Evolutionary conservation across 2,888 invertebrate genomes (phyloP).

Genomic region (Laspeyria flexula): DNA sequence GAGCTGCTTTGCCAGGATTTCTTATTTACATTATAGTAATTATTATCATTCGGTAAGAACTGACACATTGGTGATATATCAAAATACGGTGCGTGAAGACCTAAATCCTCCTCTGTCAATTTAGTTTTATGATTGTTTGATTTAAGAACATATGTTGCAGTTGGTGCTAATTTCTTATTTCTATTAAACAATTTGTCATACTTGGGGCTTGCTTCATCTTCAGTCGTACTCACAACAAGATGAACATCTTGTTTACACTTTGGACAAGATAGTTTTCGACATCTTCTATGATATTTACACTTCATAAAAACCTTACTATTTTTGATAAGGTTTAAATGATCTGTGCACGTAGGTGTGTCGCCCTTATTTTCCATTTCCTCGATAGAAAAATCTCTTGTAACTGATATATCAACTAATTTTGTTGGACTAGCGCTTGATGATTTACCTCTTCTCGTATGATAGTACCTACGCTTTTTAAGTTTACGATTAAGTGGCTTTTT

Average conservation of each 20-base stretch:
- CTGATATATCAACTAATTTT: constrained; percentile 30
- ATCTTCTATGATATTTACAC: constrained; percentile 47
- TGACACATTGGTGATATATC: constrained; percentile 73
- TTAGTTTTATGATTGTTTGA: constrained; percentile 38
- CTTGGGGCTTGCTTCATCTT: constrained; percentile 60
- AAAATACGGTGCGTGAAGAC: constrained; percentile 68
- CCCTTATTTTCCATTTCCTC: too few relatives aligned
- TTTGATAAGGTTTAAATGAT: constrained; percentile 30
- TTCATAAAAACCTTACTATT: constrained; percentile 32
- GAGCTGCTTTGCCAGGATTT: constrained; percentile 50
- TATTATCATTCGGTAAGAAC: constrained; percentile 62
- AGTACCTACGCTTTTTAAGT: constrained; percentile 42
- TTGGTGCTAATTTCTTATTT: constrained; percentile 48
- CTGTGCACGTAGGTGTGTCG: constrained; percentile 12
- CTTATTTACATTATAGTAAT: constrained; percentile 42
- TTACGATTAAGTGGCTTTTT: constrained; percentile 20
- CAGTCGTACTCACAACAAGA: constrained; percentile 55
- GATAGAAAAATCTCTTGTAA: too few relatives aligned
- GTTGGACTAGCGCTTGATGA: constrained; percentile 49
- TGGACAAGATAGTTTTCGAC: constrained; percentile 63
- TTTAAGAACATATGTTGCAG: constrained; percentile 43
- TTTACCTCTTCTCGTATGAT: constrained; percentile 51
- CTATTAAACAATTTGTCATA: constrained; percentile 42
- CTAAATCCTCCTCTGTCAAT: constrained; percentile 51
- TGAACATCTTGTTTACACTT: constrained; percentile 71